Evolutionary conservation across 2,888 invertebrate genomes (phyloP).

Genomic region (Caenorhabditis plicata): DNA sequence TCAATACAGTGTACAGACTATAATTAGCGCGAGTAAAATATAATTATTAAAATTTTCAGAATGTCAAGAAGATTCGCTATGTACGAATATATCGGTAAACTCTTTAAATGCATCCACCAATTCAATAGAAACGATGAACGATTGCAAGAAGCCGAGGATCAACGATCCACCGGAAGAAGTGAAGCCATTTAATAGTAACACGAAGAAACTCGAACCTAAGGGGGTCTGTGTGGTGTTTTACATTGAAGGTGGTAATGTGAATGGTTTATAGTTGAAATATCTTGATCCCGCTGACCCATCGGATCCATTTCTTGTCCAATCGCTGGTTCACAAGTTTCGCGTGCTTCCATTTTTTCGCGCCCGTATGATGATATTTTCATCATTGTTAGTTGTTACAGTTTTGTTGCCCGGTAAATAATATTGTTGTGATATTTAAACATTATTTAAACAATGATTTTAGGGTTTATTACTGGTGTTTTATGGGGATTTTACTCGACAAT

Average conservation of each 20-base stretch:
- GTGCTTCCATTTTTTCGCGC: slow-evolving; percentile 47
- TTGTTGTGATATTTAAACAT: slow-evolving; percentile 3
- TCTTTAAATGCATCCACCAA: slow-evolving; percentile 13
- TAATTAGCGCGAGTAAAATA: too few species aligned
- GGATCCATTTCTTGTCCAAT: slow-evolving; percentile 28
- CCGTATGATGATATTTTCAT: slow-evolving; percentile 32
- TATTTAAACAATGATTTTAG: slow-evolving; percentile 30
- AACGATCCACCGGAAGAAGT: slow-evolving; percentile 3
- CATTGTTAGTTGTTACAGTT: slow-evolving; percentile 42
- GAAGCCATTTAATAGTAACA: background rate
- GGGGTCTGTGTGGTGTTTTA: too few species aligned
- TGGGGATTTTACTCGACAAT: slow-evolving; percentile 58
- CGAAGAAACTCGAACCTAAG: background rate
- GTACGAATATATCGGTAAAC: too few species aligned
- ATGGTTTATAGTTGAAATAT: background rate
- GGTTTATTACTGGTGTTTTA: slow-evolving; percentile 52
- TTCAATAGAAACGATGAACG: slow-evolving; percentile 19
- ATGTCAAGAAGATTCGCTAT: too few species aligned
- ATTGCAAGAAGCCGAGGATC: slow-evolving; percentile 16
- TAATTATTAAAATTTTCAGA: too few species aligned
- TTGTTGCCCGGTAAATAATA: slow-evolving; percentile 40
- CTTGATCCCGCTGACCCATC: slow-evolving; percentile 20
- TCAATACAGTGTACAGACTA: too few species aligned
- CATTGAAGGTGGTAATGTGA: too few species aligned
- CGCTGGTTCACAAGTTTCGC: slow-evolving; percentile 34